Conservation (phyloP, 2,888 invertebrate species). For the Ophonus ardosiacus region DNA sequence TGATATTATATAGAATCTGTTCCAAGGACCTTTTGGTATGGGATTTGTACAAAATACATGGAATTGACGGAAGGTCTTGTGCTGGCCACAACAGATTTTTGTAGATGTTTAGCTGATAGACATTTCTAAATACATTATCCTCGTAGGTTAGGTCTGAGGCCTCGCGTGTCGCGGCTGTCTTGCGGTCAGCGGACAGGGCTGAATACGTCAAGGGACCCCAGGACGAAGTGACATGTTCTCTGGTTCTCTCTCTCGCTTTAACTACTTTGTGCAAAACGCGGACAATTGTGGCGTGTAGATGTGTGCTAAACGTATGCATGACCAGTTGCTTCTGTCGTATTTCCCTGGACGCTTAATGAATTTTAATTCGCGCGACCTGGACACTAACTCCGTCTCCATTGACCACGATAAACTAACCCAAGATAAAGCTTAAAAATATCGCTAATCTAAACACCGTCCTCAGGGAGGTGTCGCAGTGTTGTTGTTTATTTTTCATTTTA, state of each 20-base stretch:
- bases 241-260: constrained; percentile 5
- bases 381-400: constrained; percentile 43
- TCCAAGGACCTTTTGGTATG: no score
- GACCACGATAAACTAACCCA: constrained; percentile 46
- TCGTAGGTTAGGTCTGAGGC: not conserved
- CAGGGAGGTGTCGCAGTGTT: constrained; percentile 1
- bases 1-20: no score
- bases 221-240: constrained; percentile 26
- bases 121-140: not conserved
- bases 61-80: no score
- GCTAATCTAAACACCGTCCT: constrained; percentile 51
- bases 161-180: not conserved
- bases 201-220: not conserved
- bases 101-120: not conserved
- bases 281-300: constrained; percentile 40
- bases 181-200: not conserved
- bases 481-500: not conserved
- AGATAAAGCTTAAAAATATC: constrained; percentile 34
- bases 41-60: no score
- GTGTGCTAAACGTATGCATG: constrained; percentile 53
- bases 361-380: constrained; percentile 46
- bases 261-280: constrained; percentile 51
- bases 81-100: no score
- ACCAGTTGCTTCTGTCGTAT: constrained; percentile 57
- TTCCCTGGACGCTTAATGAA: constrained; percentile 46